phyloP scores from a whole-genome alignment of 2,888 invertebrate genomes.

The Sturmia bella region DNA sequence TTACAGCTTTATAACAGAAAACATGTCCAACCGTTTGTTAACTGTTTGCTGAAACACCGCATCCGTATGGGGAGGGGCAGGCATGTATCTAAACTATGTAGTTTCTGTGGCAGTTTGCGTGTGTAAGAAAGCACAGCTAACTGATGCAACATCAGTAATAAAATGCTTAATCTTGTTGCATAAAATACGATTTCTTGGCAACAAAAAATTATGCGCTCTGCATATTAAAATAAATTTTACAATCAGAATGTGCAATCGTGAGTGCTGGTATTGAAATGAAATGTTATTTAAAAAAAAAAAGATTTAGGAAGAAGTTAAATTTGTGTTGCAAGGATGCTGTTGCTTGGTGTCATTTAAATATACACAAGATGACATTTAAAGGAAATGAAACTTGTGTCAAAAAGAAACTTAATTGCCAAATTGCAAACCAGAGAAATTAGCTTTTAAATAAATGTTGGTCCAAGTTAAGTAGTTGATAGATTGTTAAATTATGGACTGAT shows the following conservation, averaged over 20 bases:
- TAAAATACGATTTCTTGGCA: background rate
- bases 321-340: too few species aligned
- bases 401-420: too few species aligned
- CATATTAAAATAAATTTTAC: constrained; percentile 19
- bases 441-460: too few species aligned
- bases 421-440: too few species aligned
- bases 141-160: constrained; percentile 27
- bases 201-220: constrained; percentile 15
- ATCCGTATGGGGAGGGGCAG: background rate
- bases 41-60: constrained; percentile 6
- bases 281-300: background rate
- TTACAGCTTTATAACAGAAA: constrained; percentile 23
- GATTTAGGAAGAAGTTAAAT: background rate
- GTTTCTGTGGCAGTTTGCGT: background rate
- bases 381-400: too few species aligned
- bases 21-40: constrained; percentile 47
- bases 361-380: too few species aligned
- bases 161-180: constrained; percentile 28
- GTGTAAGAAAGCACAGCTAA: background rate
- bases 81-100: background rate
- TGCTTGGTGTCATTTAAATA: too few species aligned
- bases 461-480: too few species aligned
- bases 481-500: too few species aligned
- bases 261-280: background rate
- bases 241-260: background rate